Conservation (phyloP, 2,888 invertebrate species). For the Catonia carolina region DNA sequence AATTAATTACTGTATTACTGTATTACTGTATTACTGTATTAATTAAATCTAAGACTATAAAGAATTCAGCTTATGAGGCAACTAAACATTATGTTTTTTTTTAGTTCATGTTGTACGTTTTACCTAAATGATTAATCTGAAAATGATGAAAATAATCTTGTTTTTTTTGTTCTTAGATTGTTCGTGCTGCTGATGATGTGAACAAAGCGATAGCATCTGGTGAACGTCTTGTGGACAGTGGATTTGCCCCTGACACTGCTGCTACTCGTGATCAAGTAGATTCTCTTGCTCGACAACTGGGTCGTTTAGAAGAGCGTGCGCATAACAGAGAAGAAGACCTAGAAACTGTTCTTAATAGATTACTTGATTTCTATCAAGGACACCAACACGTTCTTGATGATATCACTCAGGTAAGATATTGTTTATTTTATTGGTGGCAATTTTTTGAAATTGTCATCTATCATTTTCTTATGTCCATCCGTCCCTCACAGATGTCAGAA, state of each 20-base stretch:
- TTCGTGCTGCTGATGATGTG: constrained; percentile 40
- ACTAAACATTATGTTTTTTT: no score
- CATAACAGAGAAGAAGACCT: constrained; percentile 72
- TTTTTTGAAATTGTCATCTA: no score
- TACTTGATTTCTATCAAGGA: constrained; percentile 78
- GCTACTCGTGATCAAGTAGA: constrained; percentile 78
- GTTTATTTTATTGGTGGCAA: background rate
- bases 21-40: no score
- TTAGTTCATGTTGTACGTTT: no score
- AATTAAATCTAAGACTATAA: no score
- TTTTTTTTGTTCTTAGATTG: constrained; percentile 29
- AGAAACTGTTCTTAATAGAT: constrained; percentile 64
- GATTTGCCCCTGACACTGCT: constrained; percentile 70
- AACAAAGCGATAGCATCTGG: constrained; percentile 64
- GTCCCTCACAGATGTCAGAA: no score
- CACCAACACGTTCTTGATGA: constrained; percentile 69
- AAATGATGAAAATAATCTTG: no score
- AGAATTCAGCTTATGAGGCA: no score
- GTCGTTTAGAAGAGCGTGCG: constrained; percentile 71
- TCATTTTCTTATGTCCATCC: background rate
- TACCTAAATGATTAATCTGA: no score
- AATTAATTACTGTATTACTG: no score
- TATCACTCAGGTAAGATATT: constrained; percentile 59
- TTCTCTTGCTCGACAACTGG: constrained; percentile 68
- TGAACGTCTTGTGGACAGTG: constrained; percentile 56